Percentiles rank a stretch among this genome's conserved stretches.
These are phyloP conservation scores for Limnephilus rhombicus DNA, from an alignment of 2,888 invertebrate genomes.

Conservation along the genomic window DNA sequence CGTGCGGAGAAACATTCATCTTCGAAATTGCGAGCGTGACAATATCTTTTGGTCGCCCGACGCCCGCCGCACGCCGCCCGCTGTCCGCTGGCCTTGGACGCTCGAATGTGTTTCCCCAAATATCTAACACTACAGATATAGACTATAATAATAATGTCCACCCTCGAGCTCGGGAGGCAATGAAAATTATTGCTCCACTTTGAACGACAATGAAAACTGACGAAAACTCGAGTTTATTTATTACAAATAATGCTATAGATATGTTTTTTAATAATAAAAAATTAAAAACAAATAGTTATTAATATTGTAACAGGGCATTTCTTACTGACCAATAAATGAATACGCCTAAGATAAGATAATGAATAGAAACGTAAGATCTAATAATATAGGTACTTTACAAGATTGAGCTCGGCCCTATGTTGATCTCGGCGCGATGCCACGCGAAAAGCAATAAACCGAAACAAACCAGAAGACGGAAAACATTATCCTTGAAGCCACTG, in stretches of 20 bases:
- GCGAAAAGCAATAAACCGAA: neutral
- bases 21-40: constrained; percentile 68
- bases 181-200: neutral
- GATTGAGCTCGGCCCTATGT: neutral
- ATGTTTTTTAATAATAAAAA: neutral
- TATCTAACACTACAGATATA: constrained; percentile 1
- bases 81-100: neutral
- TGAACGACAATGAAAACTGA: neutral
- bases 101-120: neutral
- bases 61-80: neutral
- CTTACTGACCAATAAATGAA: neutral
- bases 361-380: neutral
- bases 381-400: neutral
- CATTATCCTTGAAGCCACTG: constrained; percentile 28
- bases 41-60: constrained; percentile 67
- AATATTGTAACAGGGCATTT: neutral
- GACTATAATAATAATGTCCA: constrained; percentile 25
- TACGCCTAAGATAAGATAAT: neutral
- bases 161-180: neutral
- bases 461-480: constrained; percentile 12
- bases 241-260: neutral
- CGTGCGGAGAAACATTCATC: constrained; percentile 67
- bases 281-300: too few species aligned
- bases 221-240: neutral
- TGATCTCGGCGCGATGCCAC: neutral